Conservation (phyloP, 2,113 vertebrate species). For the Corvus cornix region DNA sequence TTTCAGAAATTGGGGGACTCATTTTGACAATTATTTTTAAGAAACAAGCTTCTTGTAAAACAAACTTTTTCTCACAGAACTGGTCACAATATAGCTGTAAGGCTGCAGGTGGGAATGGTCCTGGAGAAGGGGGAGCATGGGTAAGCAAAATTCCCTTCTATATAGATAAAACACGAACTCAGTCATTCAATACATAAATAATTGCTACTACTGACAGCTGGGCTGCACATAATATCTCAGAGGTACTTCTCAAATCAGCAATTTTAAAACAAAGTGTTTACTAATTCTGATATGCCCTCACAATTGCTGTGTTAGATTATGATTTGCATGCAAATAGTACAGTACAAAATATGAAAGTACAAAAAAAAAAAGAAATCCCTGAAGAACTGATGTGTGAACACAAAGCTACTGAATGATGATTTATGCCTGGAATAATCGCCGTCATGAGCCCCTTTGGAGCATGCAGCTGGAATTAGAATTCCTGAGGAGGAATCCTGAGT, state of each 20-base stretch:
- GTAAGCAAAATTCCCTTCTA: neutral
- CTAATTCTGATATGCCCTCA: neutral
- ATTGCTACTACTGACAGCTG: neutral
- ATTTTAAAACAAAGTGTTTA: neutral
- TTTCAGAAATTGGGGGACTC: neutral
- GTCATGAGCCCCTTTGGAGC: neutral
- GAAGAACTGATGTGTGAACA: neutral
- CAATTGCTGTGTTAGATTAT: neutral
- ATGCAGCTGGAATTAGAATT: conserved; percentile 59
- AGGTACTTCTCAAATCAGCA: neutral
- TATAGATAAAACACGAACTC: neutral
- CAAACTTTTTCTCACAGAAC: neutral
- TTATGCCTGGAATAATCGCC: neutral
- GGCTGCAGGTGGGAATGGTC: neutral
- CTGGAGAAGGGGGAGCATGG: neutral
- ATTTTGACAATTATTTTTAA: neutral
- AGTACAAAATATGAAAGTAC: neutral
- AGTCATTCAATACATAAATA: neutral
- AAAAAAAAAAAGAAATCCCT: neutral
- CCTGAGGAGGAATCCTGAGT: neutral
- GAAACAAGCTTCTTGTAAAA: neutral
- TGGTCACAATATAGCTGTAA: neutral
- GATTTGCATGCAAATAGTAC: neutral
- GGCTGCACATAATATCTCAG: neutral
- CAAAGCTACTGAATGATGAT: neutral